Percentiles rank a stretch among this genome's conserved stretches.
Evolutionary conservation across 2,888 invertebrate genomes (phyloP).

Genomic region (Pinctada fucata): DNA sequence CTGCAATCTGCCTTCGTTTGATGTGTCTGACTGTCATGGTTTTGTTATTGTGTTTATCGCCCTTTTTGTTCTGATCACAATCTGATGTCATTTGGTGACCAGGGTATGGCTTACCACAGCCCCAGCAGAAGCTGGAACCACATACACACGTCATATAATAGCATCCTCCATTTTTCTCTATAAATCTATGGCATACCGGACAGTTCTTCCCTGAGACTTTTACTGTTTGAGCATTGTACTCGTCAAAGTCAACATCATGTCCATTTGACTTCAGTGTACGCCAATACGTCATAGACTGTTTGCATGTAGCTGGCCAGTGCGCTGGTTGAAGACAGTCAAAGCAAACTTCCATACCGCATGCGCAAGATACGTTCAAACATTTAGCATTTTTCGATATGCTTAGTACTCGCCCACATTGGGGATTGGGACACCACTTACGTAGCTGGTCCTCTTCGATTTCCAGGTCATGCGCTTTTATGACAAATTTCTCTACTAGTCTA

Average conservation of each 20-base stretch:
- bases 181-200: constrained; percentile 54
- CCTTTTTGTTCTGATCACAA: constrained; percentile 24
- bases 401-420: constrained; percentile 52
- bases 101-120: constrained; percentile 45
- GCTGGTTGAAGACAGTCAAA: constrained; percentile 52
- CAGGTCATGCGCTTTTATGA: constrained; percentile 44
- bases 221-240: constrained; percentile 5
- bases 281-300: constrained; percentile 40
- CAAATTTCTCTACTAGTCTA: constrained; percentile 35
- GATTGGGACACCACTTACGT: constrained; percentile 57
- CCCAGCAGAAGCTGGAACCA: constrained; percentile 57
- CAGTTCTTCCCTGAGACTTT: constrained; percentile 54
- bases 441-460: constrained; percentile 42
- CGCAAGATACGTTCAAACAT: constrained; percentile 43
- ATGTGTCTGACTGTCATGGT: not conserved
- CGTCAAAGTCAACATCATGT: constrained; percentile 35
- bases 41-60: constrained; percentile 13
- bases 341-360: constrained; percentile 54
- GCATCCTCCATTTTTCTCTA: constrained; percentile 60
- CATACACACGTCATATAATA: constrained; percentile 54
- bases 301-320: constrained; percentile 62
- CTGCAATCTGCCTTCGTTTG: not conserved
- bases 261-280: constrained; percentile 44
- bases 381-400: constrained; percentile 19
- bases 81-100: not conserved